These are phyloP conservation scores for Pangasius macronema DNA, from an alignment of 2,797 vertebrate species.

Conservation along the genomic window DNA sequence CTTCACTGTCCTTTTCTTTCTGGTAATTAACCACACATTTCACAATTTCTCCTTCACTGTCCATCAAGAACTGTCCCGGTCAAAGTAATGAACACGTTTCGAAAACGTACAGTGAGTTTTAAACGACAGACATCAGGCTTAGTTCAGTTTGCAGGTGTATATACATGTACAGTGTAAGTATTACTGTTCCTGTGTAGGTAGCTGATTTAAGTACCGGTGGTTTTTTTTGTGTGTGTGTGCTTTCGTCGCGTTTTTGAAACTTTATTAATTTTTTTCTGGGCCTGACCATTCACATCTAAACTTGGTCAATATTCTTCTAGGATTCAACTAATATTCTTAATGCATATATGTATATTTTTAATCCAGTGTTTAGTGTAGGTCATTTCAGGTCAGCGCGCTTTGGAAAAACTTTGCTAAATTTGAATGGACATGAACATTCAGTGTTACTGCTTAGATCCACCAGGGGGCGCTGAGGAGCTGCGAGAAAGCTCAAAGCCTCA, in stretches of 20 bases:
- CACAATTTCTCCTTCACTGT: background rate
- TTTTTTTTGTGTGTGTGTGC: background rate
- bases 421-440: background rate
- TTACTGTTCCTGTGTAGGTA: background rate
- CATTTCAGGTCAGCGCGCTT: constrained; percentile 8
- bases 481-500: background rate
- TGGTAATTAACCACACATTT: background rate
- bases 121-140: background rate
- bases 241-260: background rate
- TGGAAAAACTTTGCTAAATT: background rate
- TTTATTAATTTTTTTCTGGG: background rate
- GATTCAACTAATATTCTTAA: background rate
- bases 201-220: background rate
- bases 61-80: background rate
- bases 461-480: constrained; percentile 46
- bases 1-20: background rate
- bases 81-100: background rate
- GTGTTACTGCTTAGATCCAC: background rate
- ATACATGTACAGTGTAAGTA: background rate
- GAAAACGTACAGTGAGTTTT: background rate
- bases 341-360: background rate
- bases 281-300: background rate
- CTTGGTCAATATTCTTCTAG: background rate
- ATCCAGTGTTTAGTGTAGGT: background rate
- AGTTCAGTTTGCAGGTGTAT: background rate